phyloP scores from a whole-genome alignment of 2,113 vertebrate genomes.

The Trematomus loennbergii region DNA sequence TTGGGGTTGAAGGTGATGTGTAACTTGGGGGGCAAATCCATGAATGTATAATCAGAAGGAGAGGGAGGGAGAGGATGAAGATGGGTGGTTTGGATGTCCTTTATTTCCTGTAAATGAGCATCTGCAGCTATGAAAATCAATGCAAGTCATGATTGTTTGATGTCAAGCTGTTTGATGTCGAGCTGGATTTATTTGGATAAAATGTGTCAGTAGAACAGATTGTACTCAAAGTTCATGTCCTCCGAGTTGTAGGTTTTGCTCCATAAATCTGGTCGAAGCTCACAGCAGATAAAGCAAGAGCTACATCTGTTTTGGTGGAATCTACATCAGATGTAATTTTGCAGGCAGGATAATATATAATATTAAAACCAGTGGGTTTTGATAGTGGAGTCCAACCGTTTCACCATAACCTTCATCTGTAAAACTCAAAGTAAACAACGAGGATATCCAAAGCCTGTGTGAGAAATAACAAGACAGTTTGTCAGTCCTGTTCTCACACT shows the following conservation, averaged over 20 bases:
- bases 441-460: not conserved
- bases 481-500: not conserved
- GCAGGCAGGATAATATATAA: constrained; percentile 45
- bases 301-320: constrained; percentile 64
- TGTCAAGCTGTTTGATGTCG: constrained; percentile 64
- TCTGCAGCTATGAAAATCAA: constrained; percentile 39
- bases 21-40: constrained; percentile 8
- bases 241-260: constrained; percentile 43
- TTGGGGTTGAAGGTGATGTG: constrained; percentile 64
- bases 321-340: constrained; percentile 62
- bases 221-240: constrained; percentile 58
- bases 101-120: constrained; percentile 55
- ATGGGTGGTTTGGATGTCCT: constrained; percentile 41
- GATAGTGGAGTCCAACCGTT: constrained; percentile 1
- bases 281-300: constrained; percentile 44
- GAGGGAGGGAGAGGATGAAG: constrained; percentile 28
- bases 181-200: constrained; percentile 67
- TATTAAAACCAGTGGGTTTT: constrained; percentile 21
- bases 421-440: constrained; percentile 31
- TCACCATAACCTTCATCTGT: constrained; percentile 12
- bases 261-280: constrained; percentile 67
- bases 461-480: constrained; percentile 17
- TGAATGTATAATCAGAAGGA: constrained; percentile 25
- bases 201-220: constrained; percentile 69
- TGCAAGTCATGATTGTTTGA: constrained; percentile 51